Percentiles rank a stretch among this genome's conserved stretches.
These are phyloP conservation scores for Sebastes taczanowskii DNA, from an alignment of 2,797 vertebrate species.

Conservation along the genomic window DNA sequence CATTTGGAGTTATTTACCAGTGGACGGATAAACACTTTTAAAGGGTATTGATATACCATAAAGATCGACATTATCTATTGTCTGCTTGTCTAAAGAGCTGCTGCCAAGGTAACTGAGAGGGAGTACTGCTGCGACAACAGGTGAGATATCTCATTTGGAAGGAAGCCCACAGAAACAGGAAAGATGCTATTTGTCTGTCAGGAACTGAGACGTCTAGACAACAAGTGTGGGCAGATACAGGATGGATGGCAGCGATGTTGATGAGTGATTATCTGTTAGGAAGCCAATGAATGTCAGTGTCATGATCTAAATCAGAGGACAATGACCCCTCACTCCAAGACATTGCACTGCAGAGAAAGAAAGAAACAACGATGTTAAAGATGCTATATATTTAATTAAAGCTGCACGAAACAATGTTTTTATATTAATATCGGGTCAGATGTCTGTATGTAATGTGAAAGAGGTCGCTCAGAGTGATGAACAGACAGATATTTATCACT, in stretches of 20 bases:
- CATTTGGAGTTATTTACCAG: not conserved
- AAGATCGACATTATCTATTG: not conserved
- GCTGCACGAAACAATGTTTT: not conserved
- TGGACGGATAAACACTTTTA: not conserved
- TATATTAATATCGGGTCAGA: not conserved
- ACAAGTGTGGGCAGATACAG: not conserved
- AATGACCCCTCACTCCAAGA: not conserved
- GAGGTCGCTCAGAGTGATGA: not conserved
- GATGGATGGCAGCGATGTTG: not conserved
- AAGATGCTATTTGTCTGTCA: slow-evolving; percentile 23
- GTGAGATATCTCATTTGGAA: not conserved
- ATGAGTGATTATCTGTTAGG: not conserved
- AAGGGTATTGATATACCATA: not conserved
- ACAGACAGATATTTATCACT: not conserved
- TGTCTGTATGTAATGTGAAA: not conserved
- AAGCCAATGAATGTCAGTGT: not conserved
- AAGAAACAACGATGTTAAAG: not conserved
- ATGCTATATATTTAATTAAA: not conserved
- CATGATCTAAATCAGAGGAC: not conserved
- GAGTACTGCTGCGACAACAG: not conserved
- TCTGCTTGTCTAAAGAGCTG: not conserved
- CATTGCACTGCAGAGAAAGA: not conserved
- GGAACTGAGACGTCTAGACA: not conserved
- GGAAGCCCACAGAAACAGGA: slow-evolving; percentile 5
- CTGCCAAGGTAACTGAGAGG: not conserved